Evolutionary conservation across 2,888 invertebrate species (phyloP).

Genomic region (Theodoxus fluviatilis): DNA sequence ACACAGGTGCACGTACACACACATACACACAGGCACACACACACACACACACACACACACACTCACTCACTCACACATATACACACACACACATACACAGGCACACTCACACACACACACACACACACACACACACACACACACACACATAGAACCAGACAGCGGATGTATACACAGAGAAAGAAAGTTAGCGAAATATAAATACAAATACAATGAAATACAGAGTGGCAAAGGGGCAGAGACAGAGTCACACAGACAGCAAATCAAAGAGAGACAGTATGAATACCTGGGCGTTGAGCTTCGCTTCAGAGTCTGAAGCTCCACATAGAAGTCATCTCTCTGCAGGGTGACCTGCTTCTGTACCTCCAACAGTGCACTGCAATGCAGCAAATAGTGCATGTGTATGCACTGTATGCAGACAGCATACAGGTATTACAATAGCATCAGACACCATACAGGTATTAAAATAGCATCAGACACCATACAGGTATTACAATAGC

Average conservation of each 20-base stretch:
- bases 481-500: neutral
- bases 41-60: neutral
- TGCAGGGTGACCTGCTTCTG: slow-evolving; percentile 59
- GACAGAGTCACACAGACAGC: neutral
- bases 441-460: neutral
- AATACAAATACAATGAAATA: neutral
- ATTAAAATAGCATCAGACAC: neutral
- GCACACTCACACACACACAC: neutral
- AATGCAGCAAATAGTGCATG: slow-evolving; percentile 24
- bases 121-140: neutral
- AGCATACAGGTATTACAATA: neutral
- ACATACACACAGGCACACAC: slow-evolving; percentile 14
- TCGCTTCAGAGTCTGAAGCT: slow-evolving; percentile 58
- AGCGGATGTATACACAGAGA: neutral
- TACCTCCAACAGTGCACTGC: slow-evolving; percentile 55
- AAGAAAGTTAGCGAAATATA: neutral
- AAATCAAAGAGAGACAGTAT: neutral
- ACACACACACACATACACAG: neutral
- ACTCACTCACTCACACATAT: neutral
- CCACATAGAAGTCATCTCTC: slow-evolving; percentile 62
- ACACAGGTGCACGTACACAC: too few relatives aligned
- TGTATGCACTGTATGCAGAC: neutral
- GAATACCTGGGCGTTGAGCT: slow-evolving; percentile 62
- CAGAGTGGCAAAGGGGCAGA: neutral
- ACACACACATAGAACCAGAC: neutral